Base-by-base conservation (phyloP, 1,140 invertebrate genomes). In the Gryllus bimaculatus region DNA sequence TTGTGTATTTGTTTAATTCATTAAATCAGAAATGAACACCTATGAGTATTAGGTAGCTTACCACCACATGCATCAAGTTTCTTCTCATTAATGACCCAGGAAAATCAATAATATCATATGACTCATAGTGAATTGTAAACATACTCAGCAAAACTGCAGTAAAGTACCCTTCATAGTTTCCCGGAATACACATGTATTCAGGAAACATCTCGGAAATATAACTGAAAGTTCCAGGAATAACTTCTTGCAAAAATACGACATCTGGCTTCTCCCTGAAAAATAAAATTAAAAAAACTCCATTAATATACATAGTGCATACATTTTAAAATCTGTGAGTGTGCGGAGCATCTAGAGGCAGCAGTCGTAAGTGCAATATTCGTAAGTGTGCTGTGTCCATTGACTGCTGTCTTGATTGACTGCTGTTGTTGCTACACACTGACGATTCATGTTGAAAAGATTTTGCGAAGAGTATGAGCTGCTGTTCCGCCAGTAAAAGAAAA, bases 191-290 rank as follows among this genome's bases (percentile, higher is more conserved):
- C 73, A 85, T 81, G 81, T 89, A 89, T 21, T 85, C 84, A 20
- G 82, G 81, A 8, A 88, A 80, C 10, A 83, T 81, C 10, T 81
- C 81, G 47, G 86, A 83, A 74, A 89, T 81, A 80, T 85, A 85
- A 39, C 81, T 79, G 75, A 85, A 84, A 7, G 89, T 85, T 21
- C 84, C 81, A 10, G 85, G 85, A 20, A 89, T 85, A 20, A 92
- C 86, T 85, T 92, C 91, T 85, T 92, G 91, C 48, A 92, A 84
- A 81, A 91, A 91, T 3, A 91, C 86, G 66, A 91, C 83, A 82
- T 91, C 89, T 10, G 90, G 88, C 47, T 88, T 85, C 79, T 89
- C 88, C 78, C 89, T 90, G 81, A 73, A 85, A 80, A 79, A 80
- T 79, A 80, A 54, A 79, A 80, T 78, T 79, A 79, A 75, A n/a